phyloP scores from a whole-genome alignment of 2,797 vertebrate genomes.

The Enteromius treurensis region DNA sequence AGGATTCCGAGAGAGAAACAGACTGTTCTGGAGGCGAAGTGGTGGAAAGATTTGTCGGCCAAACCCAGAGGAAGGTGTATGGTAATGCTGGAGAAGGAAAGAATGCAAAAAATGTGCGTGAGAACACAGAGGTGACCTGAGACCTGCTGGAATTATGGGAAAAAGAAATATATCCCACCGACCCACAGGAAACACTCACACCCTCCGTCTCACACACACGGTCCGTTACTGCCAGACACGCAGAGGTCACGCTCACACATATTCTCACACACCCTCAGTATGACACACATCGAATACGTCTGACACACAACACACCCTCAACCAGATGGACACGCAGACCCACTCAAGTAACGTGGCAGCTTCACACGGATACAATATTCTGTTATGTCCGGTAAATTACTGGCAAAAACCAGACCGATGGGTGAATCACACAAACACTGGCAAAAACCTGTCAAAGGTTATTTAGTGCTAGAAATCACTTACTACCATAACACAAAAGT shows the following conservation, averaged over 20 bases:
- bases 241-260: slow-evolving; percentile 30
- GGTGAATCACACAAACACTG: slow-evolving; percentile 4
- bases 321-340: slow-evolving; percentile 20
- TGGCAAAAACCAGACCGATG: background rate
- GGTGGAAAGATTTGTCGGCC: slow-evolving; percentile 82
- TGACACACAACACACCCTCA: slow-evolving; percentile 32
- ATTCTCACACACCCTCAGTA: slow-evolving; percentile 36
- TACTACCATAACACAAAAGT: background rate
- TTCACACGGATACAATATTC: slow-evolving; percentile 1
- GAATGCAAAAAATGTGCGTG: slow-evolving; percentile 85
- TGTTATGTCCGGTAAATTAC: background rate
- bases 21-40: slow-evolving; percentile 76
- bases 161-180: slow-evolving; percentile 82
- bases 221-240: slow-evolving; percentile 48
- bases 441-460: background rate
- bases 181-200: slow-evolving; percentile 84
- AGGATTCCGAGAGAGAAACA: slow-evolving; percentile 72
- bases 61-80: slow-evolving; percentile 85
- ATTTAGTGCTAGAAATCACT: background rate
- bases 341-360: background rate
- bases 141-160: slow-evolving; percentile 84
- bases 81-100: slow-evolving; percentile 81
- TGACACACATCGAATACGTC: slow-evolving; percentile 36
- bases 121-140: slow-evolving; percentile 83
- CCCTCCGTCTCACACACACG: slow-evolving; percentile 68